Evolutionary conservation across 2,113 vertebrate genomes (phyloP).

Genomic region (Daphoenositta chrysoptera): DNA sequence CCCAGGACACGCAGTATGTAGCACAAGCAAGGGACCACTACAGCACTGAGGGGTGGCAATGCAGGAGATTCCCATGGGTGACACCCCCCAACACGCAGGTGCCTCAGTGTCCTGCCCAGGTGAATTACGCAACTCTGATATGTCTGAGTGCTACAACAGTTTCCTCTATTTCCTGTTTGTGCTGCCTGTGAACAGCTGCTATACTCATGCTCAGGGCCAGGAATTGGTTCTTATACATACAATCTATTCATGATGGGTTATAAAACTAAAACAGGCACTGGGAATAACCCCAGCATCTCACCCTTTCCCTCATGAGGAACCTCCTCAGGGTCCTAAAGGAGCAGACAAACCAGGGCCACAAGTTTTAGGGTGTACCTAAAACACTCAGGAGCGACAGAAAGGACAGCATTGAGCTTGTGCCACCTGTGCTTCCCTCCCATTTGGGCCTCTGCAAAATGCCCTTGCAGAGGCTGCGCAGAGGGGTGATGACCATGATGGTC

Average conservation of each 20-base stretch:
- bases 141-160: background rate
- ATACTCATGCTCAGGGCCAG: background rate
- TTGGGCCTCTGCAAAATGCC: background rate
- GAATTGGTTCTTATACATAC: background rate
- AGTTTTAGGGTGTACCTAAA: background rate
- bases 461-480: background rate
- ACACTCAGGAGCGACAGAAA: background rate
- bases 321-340: background rate
- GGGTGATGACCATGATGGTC: background rate
- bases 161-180: background rate
- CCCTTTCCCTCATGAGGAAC: background rate
- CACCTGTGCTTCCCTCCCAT: background rate
- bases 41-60: rapidly evolving
- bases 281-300: background rate
- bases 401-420: background rate
- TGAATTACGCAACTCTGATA: rapidly evolving
- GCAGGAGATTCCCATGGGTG: background rate
- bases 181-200: background rate
- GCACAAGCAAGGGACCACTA: background rate
- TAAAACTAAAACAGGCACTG: background rate
- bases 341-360: background rate
- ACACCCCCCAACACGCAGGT: rapidly evolving
- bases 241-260: background rate
- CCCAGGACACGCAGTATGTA: background rate
- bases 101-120: background rate